Conservation (phyloP, 2,113 vertebrate species). For the Jaculus jaculus region DNA sequence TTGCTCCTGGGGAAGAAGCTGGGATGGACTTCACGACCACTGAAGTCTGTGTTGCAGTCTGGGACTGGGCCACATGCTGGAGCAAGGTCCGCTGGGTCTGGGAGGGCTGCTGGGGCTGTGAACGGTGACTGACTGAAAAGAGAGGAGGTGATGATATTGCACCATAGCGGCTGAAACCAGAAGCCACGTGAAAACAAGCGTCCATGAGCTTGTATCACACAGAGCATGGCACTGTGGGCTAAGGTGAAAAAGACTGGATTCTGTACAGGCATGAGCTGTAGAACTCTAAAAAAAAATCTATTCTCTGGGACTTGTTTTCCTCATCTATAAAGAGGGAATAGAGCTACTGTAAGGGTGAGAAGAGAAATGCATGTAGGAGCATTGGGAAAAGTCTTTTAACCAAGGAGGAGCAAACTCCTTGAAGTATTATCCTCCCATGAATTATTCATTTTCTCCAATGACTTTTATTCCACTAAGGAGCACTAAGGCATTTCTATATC, state of each 20-base stretch:
- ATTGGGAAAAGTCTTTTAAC: slow-evolving; percentile 33
- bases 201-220: slow-evolving; percentile 52
- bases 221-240: slow-evolving; percentile 36
- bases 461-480: slow-evolving; percentile 28
- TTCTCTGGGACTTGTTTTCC: slow-evolving; percentile 62
- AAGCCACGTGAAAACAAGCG: slow-evolving; percentile 76
- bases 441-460: slow-evolving; percentile 29
- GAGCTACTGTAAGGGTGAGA: slow-evolving; percentile 55
- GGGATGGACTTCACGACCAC: slow-evolving; percentile 90
- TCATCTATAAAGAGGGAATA: slow-evolving; percentile 61
- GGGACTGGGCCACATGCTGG: slow-evolving; percentile 88
- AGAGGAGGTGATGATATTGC: slow-evolving; percentile 83
- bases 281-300: slow-evolving; percentile 62
- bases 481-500: slow-evolving; percentile 22
- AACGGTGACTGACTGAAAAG: slow-evolving; percentile 88
- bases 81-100: slow-evolving; percentile 87
- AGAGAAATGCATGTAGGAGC: slow-evolving; percentile 31
- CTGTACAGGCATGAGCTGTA: slow-evolving; percentile 51
- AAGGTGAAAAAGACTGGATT: slow-evolving; percentile 56
- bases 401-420: slow-evolving; percentile 42
- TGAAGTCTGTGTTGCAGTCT: slow-evolving; percentile 88
- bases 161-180: slow-evolving; percentile 71
- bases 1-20: slow-evolving; percentile 84
- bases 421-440: slow-evolving; percentile 46
- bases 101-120: slow-evolving; percentile 86